Percentiles rank a stretch among this genome's conserved stretches.
Conservation (phyloP, 2,797 vertebrate genomes). For the Megalops cyprinoides region DNA sequence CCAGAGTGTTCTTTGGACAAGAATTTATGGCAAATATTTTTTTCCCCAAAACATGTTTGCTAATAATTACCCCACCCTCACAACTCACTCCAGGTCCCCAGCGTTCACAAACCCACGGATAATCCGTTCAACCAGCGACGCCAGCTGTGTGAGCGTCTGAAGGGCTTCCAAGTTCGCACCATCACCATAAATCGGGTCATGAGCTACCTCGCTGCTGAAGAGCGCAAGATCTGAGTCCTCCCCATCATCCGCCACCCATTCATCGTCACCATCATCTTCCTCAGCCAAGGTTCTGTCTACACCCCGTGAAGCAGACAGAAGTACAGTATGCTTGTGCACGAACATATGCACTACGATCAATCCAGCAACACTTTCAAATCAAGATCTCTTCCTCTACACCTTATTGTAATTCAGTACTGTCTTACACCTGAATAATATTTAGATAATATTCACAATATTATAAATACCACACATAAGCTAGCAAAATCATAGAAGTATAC, state of each 20-base stretch:
- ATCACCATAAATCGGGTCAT: slow-evolving; percentile 82
- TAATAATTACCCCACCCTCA: too few species aligned
- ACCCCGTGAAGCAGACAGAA: not conserved
- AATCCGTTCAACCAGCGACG: slow-evolving; percentile 61
- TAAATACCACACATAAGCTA: slow-evolving; percentile 45
- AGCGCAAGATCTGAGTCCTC: slow-evolving; percentile 56
- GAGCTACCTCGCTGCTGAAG: slow-evolving; percentile 70
- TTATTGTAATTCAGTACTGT: slow-evolving; percentile 17
- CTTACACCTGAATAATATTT: slow-evolving; percentile 21
- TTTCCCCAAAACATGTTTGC: too few species aligned
- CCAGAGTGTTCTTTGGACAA: not conserved
- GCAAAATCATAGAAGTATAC: slow-evolving; percentile 18
- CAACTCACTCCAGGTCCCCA: too few species aligned
- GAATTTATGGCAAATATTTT: not conserved
- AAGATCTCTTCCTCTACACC: not conserved
- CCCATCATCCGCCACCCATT: slow-evolving; percentile 15
- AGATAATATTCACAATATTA: not conserved
- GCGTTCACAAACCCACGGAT: accelerated
- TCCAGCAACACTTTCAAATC: not conserved
- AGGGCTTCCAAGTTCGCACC: slow-evolving; percentile 73
- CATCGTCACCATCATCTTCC: not conserved
- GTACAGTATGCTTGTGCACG: not conserved
- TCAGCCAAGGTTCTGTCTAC: not conserved
- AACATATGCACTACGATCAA: not conserved
- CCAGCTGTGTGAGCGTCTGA: slow-evolving; percentile 75